These are phyloP conservation scores for Ochotona curzoniae DNA, from an alignment of 2,113 vertebrate species.

Conservation along the genomic window DNA sequence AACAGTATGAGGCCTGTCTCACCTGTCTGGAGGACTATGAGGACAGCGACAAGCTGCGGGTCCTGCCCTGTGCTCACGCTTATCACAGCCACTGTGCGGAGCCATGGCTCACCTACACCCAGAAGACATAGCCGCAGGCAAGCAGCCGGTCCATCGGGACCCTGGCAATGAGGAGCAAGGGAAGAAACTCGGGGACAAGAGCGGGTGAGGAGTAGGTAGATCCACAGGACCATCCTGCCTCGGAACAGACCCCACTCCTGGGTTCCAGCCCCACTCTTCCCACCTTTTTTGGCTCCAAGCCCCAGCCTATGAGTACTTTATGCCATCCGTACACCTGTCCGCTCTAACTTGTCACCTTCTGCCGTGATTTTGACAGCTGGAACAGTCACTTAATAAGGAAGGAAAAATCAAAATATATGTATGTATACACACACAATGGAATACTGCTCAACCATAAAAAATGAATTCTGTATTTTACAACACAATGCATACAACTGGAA, in stretches of 20 bases:
- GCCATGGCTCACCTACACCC: slow-evolving; percentile 93
- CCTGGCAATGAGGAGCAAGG: slow-evolving; percentile 84
- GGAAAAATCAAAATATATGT: no score
- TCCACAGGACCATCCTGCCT: slow-evolving; percentile 70
- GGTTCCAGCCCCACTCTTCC: slow-evolving; percentile 67
- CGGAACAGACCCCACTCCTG: slow-evolving; percentile 84
- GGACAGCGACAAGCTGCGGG: slow-evolving; percentile 84
- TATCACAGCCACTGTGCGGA: slow-evolving; percentile 94
- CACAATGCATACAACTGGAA: no score
- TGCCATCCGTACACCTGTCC: no score
- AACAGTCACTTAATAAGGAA: no score
- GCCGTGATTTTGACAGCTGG: no score
- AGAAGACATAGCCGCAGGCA: slow-evolving; percentile 90
- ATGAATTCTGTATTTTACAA: no score
- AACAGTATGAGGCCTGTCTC: slow-evolving; percentile 86
- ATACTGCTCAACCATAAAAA: no score
- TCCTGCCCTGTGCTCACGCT: slow-evolving; percentile 86
- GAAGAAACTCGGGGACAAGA: slow-evolving; percentile 67
- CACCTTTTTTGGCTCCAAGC: slow-evolving; percentile 72
- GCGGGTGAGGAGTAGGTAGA: slow-evolving; percentile 78
- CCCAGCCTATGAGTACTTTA: background rate
- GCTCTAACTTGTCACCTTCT: no score
- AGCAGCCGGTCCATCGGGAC: slow-evolving; percentile 89
- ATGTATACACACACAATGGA: no score
- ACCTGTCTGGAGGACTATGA: slow-evolving; percentile 87